Evolutionary conservation across 2,113 vertebrate genomes (phyloP), one percentile per base, ranked within the genome.

Genomic region (Xiphophorus hellerii): DNA sequence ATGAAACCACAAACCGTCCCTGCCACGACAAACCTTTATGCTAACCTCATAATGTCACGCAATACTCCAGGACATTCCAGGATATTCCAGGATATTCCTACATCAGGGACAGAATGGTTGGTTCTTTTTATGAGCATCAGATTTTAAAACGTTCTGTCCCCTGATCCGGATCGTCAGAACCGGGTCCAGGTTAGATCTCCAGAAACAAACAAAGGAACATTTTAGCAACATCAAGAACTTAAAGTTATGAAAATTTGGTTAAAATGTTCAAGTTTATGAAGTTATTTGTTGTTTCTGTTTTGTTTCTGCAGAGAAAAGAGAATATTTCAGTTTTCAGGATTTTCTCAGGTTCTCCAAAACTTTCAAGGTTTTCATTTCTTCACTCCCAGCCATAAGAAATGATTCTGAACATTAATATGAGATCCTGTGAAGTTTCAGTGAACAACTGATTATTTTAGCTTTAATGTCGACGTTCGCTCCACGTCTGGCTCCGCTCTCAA

Each of bases 1-100:
- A 73, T 76, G 87, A 76, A 85, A 20, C 42, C 48, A 62, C 7
- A 58, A 58, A n/a, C 44, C 81, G 85, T 90, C 76, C 80, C 87
- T 63, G 82, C 91, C 89, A 84, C 86, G 89, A 89, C 87, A 86
- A 90, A 14, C 20, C 73, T 91, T 83, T 84, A 78, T 89, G 87
- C 92, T 87, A 85, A 80, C 80, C 78, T 75, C 84, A 75, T 71
- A 60, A 78, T 48, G 17, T 48, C 17, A 5, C 44, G 10, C 35
- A 37, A 37, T 37, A 37, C 35, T 37, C 35, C 35, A 48, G 11
- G 39, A 42, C 9, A 7, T 22, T 51, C 48, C 48, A 39, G 39
- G 39, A 42, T 1, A 20, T 48, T 48, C 44, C 44, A 48, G 39
- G 39, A 42, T 25, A 3, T 25, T n/a, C 22, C 51, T 25, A 9